phyloP scores from a whole-genome alignment of 1,140 invertebrate species.

The Tetragnatha versicolor region DNA sequence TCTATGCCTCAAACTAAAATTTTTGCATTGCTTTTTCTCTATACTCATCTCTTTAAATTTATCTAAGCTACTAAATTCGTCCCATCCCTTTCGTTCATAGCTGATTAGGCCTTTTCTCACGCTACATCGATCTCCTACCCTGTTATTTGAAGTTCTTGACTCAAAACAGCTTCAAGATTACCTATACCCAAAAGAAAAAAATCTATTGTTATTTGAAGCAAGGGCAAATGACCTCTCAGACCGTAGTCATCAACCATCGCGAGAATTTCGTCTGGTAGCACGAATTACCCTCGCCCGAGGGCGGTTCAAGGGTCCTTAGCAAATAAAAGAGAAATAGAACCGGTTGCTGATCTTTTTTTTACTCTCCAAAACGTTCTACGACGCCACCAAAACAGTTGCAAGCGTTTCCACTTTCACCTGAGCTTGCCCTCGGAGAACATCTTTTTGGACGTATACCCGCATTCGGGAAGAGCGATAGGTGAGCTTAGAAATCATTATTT shows the following conservation, averaged over 20 bases:
- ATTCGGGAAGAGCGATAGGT: not conserved
- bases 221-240: conserved; percentile 27
- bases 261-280: conserved; percentile 21
- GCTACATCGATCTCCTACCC: no score
- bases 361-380: not conserved
- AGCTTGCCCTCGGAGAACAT: not conserved
- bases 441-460: not conserved
- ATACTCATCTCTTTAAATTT: no score
- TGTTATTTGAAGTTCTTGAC: no score
- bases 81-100: no score
- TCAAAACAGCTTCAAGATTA: no score
- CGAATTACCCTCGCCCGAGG: not conserved
- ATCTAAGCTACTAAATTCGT: no score
- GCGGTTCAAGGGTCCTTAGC: conserved; percentile 23
- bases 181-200: not conserved
- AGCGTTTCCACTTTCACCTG: not conserved
- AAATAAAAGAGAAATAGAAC: conserved; percentile 37
- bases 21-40: no score
- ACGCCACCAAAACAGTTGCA: not conserved
- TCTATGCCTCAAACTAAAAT: no score
- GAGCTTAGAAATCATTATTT: no score
- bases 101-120: no score
- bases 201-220: not conserved
- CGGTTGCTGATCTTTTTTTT: conserved; percentile 9
- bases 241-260: not conserved